phyloP scores from a whole-genome alignment of 2,113 vertebrate genomes.

The Lamprologus sp. region DNA sequence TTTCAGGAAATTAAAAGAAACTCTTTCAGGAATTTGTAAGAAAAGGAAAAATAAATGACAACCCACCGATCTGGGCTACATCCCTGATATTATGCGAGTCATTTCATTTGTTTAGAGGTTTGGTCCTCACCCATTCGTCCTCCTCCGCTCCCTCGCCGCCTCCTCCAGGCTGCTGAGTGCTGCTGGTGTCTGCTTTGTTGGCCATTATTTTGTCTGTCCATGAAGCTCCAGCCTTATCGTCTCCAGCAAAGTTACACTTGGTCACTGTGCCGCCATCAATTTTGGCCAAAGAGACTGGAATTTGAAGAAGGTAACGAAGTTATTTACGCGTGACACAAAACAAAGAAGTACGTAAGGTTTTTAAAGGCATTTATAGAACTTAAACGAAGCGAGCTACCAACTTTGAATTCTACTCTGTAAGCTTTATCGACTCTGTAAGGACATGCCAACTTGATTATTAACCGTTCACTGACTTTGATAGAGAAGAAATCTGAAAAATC shows the following conservation, averaged over 20 bases:
- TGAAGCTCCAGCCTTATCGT: constrained; percentile 72
- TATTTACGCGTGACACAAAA: not conserved
- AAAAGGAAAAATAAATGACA: not conserved
- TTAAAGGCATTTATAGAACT: not conserved
- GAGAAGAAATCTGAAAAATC: not conserved
- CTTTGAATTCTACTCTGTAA: not conserved
- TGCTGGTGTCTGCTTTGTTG: constrained; percentile 57
- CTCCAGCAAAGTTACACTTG: constrained; percentile 85
- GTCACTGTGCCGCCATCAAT: constrained; percentile 79
- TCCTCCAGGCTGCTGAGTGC: not conserved
- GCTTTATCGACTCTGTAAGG: accelerated
- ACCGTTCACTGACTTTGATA: not conserved
- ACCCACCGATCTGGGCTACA: not conserved
- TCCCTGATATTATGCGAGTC: not conserved
- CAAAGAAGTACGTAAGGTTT: not conserved
- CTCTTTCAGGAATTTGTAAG: not conserved
- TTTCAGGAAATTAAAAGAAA: not conserved
- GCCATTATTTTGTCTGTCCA: constrained; percentile 88
- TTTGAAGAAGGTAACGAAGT: not conserved
- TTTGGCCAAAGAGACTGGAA: constrained; percentile 79
- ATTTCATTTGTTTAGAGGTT: not conserved
- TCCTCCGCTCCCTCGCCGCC: constrained; percentile 76
- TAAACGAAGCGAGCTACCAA: not conserved
- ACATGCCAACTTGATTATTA: not conserved
- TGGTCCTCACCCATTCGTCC: constrained; percentile 78